phyloP scores from a whole-genome alignment of 2,797 vertebrate species.

The Spondyliosoma cantharus region DNA sequence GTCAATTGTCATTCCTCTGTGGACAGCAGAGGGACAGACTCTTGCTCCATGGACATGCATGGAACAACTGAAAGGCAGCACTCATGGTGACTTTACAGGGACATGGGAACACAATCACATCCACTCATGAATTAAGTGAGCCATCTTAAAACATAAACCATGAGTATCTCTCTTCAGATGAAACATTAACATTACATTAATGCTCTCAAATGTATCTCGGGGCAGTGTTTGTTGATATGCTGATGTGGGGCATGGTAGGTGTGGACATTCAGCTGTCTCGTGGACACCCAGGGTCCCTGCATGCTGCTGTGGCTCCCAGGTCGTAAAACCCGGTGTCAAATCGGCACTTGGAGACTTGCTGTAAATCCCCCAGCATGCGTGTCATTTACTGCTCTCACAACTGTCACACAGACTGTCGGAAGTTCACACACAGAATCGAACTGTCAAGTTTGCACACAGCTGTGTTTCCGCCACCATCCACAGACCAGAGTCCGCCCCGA shows the following conservation, averaged over 20 bases:
- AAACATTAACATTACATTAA: not conserved
- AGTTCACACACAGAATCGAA: not conserved
- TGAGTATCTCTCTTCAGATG: too few relatives aligned
- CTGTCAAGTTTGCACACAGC: not conserved
- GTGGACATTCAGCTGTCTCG: not conserved
- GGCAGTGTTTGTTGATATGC: not conserved
- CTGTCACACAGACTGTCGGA: not conserved
- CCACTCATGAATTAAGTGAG: not conserved
- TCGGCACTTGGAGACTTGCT: not conserved
- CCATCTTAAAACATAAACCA: not conserved
- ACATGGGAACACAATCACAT: not conserved
- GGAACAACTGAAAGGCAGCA: not conserved
- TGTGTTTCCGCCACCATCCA: constrained; percentile 40
- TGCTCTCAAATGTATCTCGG: not conserved
- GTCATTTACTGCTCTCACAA: too few relatives aligned
- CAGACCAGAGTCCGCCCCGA: not conserved
- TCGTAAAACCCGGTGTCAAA: not conserved
- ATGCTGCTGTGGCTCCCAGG: not conserved
- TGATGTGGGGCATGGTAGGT: too few relatives aligned
- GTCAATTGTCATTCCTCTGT: not conserved
- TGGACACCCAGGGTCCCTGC: not conserved
- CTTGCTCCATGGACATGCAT: not conserved
- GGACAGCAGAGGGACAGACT: not conserved
- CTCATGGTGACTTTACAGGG: not conserved
- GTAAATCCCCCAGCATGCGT: not conserved